Evolutionary conservation across 1,140 invertebrate species (phyloP), one percentile per base, ranked within the genome.

Genomic region (Rhyacophila brunnea): DNA sequence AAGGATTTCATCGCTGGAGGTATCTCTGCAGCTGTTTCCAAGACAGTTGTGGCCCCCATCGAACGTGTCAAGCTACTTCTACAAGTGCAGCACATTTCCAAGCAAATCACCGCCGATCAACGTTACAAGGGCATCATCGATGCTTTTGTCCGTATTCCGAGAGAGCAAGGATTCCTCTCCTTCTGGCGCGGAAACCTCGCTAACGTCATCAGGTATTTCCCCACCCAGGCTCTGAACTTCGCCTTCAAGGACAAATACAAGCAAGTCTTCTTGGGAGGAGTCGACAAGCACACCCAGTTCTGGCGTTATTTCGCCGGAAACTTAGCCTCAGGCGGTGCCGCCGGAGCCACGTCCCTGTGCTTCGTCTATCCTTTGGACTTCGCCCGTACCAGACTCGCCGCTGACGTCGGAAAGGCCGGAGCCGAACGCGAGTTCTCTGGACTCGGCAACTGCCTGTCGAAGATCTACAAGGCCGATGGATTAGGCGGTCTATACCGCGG

Each of bases 321-420:
- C 79, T 83, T 98, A 68, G 90, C 91, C 36, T 93, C 93, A 60
- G 95, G 95, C 78, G 95, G 94, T 76, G 90, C 91, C 68, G 93
- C 95, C 74, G 95, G 95, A 69, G 94, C 92, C 46, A 90, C 93
- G 45, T 96, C 95, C 13, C 83, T 97, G 32, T 89, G 90, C 77
- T 95, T 97, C 77, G 94, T 98, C 64, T 98, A 98, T 78, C 94
- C 95, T 42, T 82, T 97, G 42, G 95, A 97, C 79, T 96, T 95
- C 80, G 92, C 92, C 65, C 84, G 96, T 83, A 98, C 96, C 61
- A 86, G 95, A 83, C 83, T 93, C 70, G 91, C 86, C 72, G 90
- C 88, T 70, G 91, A 94, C 77, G 84, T 92, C 64, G 91, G 91
- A 64, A 95, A 93, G 73, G 84, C 80, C 36, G 83, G 81, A n/a